Base-by-base conservation (phyloP, 2,888 invertebrate genomes). In the Neelides folsomi region DNA sequence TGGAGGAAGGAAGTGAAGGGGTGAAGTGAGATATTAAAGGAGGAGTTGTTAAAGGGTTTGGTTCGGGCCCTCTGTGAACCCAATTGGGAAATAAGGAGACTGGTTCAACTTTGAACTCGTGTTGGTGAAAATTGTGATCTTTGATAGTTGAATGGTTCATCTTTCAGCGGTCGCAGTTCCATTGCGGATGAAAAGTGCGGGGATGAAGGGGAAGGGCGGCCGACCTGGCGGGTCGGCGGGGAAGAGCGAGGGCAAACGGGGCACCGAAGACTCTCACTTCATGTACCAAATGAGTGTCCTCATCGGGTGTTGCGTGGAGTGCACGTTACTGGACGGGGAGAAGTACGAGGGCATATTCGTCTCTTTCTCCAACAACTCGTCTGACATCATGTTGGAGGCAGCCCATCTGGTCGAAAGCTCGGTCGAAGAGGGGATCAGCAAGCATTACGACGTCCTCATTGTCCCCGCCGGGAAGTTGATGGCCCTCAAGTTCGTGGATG, bases 401-500 rank as follows among this genome's bases (percentile, higher is more conserved):
- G 64, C 64, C 20, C 64, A 64, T 55, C 49, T 58, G 16, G 53
- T 62, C 1, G 57, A 52, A 18, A 53, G 51, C 34, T 47, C 51
- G 19, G 60, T 59, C 38, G 61, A 63, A 27, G 49, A 57, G 16
- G 51, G 55, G 2, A 64, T 64, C 43, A 56, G 56, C 7, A 58
- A 61, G 38, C 62, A 62, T 43, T 64, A 58, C 57, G 64, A 64
- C 47, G 54, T 60, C 36, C 53, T 64, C 35, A 60, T 64, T 49
- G 56, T 64, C 53, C 62, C 62, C 39, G 53, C 61, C 49, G 62
- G 61, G 47, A 64, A 62, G 59, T 52, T 64, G 34, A 10, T 57
- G 18, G 59, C 62, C 1, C 55, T 60, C 44, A 46, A 47, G 37
- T 60, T 60, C 46, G 56, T 57, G 40, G 59, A 62, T 52, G 58